Base-by-base conservation (phyloP, 2,888 invertebrate species). In the Antitype chi region DNA sequence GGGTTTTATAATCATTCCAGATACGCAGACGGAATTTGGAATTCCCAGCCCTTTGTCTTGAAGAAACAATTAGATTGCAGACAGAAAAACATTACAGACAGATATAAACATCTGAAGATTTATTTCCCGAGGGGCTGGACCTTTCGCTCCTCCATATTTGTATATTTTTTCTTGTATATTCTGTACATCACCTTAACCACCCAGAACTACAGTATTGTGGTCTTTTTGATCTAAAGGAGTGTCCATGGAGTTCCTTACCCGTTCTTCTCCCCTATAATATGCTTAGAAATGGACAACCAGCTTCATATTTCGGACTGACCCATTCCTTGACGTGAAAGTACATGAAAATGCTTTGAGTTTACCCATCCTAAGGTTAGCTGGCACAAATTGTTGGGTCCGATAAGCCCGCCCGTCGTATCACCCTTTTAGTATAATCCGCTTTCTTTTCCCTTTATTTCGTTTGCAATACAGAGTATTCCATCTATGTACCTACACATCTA, bases 81-180 rank as follows among this genome's bases (percentile, higher is more conserved):
- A 57, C 25, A 20, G 23, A 62, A 68, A 53, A 52, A 49, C 47
- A 47, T 55, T 15, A 20, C 49, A 49, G 53, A 62, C 60, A 70
- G 70, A 6, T 62, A 62, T 28, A 28, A 62, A 62, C 15, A 70
- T 55, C 23, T 49, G 47, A 49, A 32, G 47, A 32, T 47, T 60
- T 25, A 63, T 55, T 71, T 78, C 55, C 28, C 62, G n/a, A 38
- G 15, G 49, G 80, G 23, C 1, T 4, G 20, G 20, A 38, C 15
- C 53, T 62, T 62, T 55, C 23, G 15, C 25, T 47, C 1, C 15
- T 53, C 59, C 0, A 17, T 38, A 66, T 47, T 23, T n/a, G 11
- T 17, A 20, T 9, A 7, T 0, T 25, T 38, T 38, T 38, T 32
- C 55, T 25, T 55, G 55, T 55, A 55, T 43, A 8, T 9, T 43